phyloP scores from a whole-genome alignment of 2,113 vertebrate genomes.

The Axis porcinus region DNA sequence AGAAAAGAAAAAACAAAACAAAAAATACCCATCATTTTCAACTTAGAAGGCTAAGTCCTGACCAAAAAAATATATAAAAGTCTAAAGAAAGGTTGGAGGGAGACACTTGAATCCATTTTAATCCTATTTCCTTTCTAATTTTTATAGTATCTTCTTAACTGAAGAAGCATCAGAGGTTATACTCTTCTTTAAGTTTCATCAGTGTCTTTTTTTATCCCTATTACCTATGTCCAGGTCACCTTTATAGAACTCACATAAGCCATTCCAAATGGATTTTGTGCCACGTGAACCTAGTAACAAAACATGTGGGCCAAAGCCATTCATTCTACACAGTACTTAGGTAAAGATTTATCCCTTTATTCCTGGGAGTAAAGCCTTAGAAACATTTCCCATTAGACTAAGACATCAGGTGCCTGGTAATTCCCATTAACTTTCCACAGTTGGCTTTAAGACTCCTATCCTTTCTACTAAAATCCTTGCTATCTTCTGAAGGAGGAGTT shows the following conservation, averaged over 20 bases:
- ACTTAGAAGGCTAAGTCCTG: conserved; percentile 4
- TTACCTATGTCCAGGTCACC: not conserved
- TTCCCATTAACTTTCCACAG: not conserved
- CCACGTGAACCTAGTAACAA: not conserved
- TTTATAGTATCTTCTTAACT: not conserved
- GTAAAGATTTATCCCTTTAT: conserved; percentile 14
- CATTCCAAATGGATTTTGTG: not conserved
- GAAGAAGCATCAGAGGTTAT: not conserved
- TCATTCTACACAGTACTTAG: conserved; percentile 3
- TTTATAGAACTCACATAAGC: not conserved
- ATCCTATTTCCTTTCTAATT: conserved; percentile 28
- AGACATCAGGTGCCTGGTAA: not conserved
- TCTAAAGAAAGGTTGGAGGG: conserved; percentile 17
- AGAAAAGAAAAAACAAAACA: not conserved
- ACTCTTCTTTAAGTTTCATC: not conserved
- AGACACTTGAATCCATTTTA: conserved; percentile 28
- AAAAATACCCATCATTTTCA: conserved; percentile 8
- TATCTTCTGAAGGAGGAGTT: not conserved
- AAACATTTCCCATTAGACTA: not conserved
- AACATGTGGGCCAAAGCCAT: not conserved
- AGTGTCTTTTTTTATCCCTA: not conserved
- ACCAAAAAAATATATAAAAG: not conserved
- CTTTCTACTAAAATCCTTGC: not conserved
- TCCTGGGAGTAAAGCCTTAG: conserved; percentile 13
- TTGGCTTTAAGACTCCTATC: not conserved